A percentile compares a stretch with the other conserved stretches of the same genome.
Evolutionary conservation across 2,113 vertebrate species (phyloP).

Genomic region (Ibidorhyncha struthersii): DNA sequence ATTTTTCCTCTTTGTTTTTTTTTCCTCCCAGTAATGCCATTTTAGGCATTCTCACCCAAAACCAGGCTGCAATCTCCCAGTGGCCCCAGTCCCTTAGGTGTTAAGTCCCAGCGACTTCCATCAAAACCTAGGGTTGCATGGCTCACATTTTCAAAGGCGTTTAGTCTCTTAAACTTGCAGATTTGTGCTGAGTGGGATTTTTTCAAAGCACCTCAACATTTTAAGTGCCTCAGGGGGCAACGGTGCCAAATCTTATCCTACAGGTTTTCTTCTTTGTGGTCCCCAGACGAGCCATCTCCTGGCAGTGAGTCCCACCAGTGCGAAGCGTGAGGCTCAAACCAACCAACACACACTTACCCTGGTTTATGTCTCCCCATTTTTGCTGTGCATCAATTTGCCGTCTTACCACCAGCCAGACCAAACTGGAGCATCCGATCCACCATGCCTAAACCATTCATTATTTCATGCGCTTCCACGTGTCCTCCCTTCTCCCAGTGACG

Average conservation of each 20-base stretch:
- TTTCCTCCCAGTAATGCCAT: neutral
- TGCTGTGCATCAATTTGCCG: neutral
- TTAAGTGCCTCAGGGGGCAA: constrained; percentile 4
- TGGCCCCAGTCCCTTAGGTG: neutral
- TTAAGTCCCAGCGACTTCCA: neutral
- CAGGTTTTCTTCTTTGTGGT: neutral
- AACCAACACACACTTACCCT: neutral
- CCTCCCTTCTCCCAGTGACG: neutral
- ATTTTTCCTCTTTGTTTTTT: neutral
- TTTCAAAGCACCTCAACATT: constrained; percentile 26
- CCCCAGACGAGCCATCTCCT: too few species aligned
- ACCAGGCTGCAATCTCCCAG: neutral
- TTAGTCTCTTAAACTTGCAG: neutral
- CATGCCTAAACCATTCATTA: neutral
- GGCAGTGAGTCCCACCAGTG: neutral
- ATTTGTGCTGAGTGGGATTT: neutral
- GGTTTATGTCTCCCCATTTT: neutral
- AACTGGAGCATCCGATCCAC: neutral
- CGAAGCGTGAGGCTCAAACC: neutral
- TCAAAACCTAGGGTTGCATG: neutral
- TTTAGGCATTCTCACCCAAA: neutral
- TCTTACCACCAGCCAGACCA: neutral
- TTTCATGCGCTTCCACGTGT: neutral
- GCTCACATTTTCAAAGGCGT: neutral
- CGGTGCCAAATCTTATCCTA: constrained; percentile 29